Percentiles rank a stretch among this genome's conserved stretches.
Evolutionary conservation across 2,113 vertebrate species (phyloP).

Genomic region (Urocitellus parryii): DNA sequence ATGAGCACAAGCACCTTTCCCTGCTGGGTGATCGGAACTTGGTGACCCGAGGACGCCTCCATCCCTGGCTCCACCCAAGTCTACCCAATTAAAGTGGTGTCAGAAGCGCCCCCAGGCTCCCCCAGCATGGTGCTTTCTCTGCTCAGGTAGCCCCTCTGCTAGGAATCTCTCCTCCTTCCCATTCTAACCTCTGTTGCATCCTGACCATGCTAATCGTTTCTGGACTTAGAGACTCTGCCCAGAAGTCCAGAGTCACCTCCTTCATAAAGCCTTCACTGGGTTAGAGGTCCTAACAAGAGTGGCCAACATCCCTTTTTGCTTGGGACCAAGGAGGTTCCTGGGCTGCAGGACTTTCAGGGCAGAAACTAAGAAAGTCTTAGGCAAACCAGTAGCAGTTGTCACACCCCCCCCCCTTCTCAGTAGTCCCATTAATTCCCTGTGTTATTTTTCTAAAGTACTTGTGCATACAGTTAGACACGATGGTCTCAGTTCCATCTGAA

Average conservation of each 20-base stretch:
- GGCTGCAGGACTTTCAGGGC: background rate
- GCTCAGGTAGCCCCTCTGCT: too few relatives aligned
- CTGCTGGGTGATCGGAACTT: background rate
- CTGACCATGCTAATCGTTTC: background rate
- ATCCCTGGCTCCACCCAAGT: background rate
- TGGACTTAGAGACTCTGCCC: background rate
- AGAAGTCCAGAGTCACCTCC: background rate
- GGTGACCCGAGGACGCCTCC: background rate
- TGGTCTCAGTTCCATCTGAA: background rate
- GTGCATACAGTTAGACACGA: background rate
- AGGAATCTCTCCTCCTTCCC: background rate
- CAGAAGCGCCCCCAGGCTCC: too few relatives aligned
- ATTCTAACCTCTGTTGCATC: background rate
- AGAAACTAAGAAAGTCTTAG: background rate
- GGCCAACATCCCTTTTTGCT: background rate
- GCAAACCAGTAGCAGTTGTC: background rate
- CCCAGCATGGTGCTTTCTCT: background rate
- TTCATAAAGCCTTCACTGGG: background rate
- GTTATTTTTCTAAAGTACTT: background rate
- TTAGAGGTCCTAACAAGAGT: background rate
- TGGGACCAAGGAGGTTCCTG: background rate
- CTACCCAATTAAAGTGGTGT: fast-evolving
- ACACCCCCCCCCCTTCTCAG: background rate
- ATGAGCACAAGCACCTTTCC: background rate
- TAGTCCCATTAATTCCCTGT: background rate